Evolutionary conservation across 2,888 invertebrate genomes (phyloP).

Genomic region (Ferrisia virgata): DNA sequence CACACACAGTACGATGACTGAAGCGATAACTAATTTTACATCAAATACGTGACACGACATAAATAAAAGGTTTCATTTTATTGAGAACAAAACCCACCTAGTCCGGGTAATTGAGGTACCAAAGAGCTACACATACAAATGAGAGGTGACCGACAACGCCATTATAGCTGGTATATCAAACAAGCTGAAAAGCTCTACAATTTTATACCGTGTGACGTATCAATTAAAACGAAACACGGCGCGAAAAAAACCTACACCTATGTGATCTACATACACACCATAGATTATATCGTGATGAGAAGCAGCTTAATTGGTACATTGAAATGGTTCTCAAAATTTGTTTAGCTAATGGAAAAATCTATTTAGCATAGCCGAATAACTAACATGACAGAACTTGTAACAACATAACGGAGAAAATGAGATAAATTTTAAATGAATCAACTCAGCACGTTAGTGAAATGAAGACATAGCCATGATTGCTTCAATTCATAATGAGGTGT

Average conservation of each 20-base stretch:
- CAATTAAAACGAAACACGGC: constrained; percentile 5
- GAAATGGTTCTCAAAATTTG: not conserved
- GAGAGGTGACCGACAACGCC: not conserved
- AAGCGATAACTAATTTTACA: not conserved
- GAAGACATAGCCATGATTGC: not conserved
- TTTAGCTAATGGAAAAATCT: not conserved
- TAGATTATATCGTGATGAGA: not conserved
- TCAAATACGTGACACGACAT: constrained; percentile 2
- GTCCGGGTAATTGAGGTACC: not conserved
- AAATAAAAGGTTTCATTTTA: constrained; percentile 19
- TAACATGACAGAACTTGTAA: not conserved
- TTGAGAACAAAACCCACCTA: not conserved
- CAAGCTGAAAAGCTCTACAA: not conserved
- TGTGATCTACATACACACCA: too few species aligned
- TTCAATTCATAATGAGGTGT: not conserved
- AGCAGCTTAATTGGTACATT: not conserved
- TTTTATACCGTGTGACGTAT: not conserved
- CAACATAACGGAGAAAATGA: not conserved
- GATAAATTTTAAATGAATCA: not conserved
- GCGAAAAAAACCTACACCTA: not conserved
- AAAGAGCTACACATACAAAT: not conserved
- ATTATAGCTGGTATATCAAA: not conserved
- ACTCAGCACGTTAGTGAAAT: not conserved
- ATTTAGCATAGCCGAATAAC: not conserved
- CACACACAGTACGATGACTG: not conserved